These are phyloP conservation scores for Apistogramma diplotaenia DNA, from an alignment of 2,113 vertebrate genomes.

Conservation along the genomic window DNA sequence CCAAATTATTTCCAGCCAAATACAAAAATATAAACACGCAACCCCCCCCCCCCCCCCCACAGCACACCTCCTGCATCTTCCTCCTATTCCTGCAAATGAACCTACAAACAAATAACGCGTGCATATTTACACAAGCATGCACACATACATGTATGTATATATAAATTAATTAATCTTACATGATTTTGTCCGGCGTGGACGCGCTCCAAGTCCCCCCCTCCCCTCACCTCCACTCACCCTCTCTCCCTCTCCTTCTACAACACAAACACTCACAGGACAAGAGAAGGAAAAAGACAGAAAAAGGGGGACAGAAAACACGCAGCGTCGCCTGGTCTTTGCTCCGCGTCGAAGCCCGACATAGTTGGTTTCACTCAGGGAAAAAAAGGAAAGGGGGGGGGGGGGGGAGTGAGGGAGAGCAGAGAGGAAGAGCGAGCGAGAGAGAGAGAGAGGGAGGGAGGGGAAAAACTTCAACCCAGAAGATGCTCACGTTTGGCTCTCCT, in stretches of 20 bases:
- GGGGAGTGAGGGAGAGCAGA: conserved; percentile 4
- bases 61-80: conserved; percentile 2
- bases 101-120: not conserved
- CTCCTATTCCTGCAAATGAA: conserved; percentile 39
- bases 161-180: conserved; percentile 51
- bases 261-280: not conserved
- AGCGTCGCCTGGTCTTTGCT: conserved; percentile 75
- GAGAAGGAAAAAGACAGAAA: not conserved
- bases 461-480: conserved; percentile 88
- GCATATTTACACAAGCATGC: not conserved
- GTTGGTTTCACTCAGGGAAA: conserved; percentile 87
- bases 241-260: not conserved
- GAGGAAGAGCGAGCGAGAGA: not conserved
- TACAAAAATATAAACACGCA: conserved; percentile 40
- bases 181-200: conserved; percentile 65
- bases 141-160: not conserved
- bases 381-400: conserved; percentile 63
- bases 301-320: conserved; percentile 24
- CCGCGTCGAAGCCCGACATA: conserved; percentile 92
- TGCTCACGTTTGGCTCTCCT: conserved; percentile 98
- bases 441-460: not conserved
- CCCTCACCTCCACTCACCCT: conserved; percentile 62
- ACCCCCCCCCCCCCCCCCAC: not conserved
- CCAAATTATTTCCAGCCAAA: conserved; percentile 38
- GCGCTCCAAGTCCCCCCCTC: conserved; percentile 79